Percentiles rank a stretch among this genome's conserved stretches.
These are phyloP conservation scores for Hybognathus amarus DNA, from an alignment of 2,797 vertebrate species.

Conservation along the genomic window DNA sequence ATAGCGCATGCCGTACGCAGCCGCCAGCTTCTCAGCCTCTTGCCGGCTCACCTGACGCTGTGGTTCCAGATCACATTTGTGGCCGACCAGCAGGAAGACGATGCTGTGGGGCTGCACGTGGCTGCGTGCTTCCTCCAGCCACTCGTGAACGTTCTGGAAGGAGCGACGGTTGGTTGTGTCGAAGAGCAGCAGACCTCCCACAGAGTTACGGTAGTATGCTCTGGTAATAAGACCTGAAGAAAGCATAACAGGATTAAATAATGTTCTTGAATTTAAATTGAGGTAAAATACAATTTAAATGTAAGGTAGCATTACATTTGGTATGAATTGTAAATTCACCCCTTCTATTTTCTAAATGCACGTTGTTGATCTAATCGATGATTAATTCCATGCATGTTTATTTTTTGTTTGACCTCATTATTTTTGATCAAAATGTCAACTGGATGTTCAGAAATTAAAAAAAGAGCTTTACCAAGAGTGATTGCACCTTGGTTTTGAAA, in stretches of 20 bases:
- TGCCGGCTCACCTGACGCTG: slow-evolving; percentile 94
- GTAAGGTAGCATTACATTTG: not conserved
- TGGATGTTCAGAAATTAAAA: not conserved
- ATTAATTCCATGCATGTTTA: not conserved
- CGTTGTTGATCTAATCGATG: not conserved
- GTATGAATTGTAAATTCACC: not conserved
- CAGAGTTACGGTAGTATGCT: slow-evolving; percentile 98
- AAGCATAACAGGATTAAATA: not conserved
- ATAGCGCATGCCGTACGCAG: slow-evolving; percentile 94
- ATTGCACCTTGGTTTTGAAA: not conserved
- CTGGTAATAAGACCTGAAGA: slow-evolving; percentile 92
- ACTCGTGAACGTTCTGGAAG: slow-evolving; percentile 98
- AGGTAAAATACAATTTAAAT: not conserved
- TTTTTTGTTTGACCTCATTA: not conserved
- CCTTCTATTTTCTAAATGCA: not conserved
- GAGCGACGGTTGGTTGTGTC: slow-evolving; percentile 98
- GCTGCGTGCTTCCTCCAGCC: slow-evolving; percentile 96
- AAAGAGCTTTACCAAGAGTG: not conserved
- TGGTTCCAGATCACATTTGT: slow-evolving; percentile 96
- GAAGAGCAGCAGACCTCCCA: slow-evolving; percentile 96
- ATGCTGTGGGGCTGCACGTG: slow-evolving; percentile 98
- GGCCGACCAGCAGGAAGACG: slow-evolving; percentile 95
- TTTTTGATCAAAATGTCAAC: no score
- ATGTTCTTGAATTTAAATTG: not conserved
- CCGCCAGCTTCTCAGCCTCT: slow-evolving; percentile 95